These are phyloP conservation scores for Subacronicta megacephala DNA, from an alignment of 2,888 invertebrate genomes.

Conservation along the genomic window DNA sequence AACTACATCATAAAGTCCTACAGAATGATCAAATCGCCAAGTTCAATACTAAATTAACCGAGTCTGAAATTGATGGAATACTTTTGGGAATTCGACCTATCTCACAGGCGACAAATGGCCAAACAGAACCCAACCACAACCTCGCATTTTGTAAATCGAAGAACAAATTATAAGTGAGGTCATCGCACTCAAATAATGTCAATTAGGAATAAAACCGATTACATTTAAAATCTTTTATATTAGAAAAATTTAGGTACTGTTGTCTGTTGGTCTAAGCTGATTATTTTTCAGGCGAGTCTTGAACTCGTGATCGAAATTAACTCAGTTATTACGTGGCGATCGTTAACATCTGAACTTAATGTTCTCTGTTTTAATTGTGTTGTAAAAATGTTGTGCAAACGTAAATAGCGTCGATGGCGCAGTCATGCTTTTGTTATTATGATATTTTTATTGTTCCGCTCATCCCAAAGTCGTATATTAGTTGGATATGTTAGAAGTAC, in stretches of 20 bases:
- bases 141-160: background rate
- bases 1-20: too few species aligned
- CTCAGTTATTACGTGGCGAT: background rate
- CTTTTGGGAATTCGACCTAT: too few species aligned
- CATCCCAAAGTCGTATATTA: background rate
- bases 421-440: background rate
- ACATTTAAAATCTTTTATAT: too few species aligned
- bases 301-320: constrained; percentile 15
- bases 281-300: constrained; percentile 6
- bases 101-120: background rate
- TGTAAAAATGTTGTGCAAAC: constrained; percentile 1
- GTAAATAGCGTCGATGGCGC: background rate
- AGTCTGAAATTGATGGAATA: too few species aligned
- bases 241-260: too few species aligned
- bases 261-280: too few species aligned
- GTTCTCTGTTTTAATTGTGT: constrained; percentile 3
- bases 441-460: background rate
- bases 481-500: too few species aligned
- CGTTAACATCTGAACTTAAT: constrained; percentile 6
- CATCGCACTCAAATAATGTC: background rate
- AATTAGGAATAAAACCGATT: background rate
- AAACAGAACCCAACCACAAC: background rate
- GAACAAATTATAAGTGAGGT: background rate
- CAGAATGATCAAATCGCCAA: too few species aligned
- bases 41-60: too few species aligned